A percentile compares a stretch with the other conserved stretches of the same genome.
Conservation (phyloP, 2,113 vertebrate species). For the Sclerurus mexicanus region DNA sequence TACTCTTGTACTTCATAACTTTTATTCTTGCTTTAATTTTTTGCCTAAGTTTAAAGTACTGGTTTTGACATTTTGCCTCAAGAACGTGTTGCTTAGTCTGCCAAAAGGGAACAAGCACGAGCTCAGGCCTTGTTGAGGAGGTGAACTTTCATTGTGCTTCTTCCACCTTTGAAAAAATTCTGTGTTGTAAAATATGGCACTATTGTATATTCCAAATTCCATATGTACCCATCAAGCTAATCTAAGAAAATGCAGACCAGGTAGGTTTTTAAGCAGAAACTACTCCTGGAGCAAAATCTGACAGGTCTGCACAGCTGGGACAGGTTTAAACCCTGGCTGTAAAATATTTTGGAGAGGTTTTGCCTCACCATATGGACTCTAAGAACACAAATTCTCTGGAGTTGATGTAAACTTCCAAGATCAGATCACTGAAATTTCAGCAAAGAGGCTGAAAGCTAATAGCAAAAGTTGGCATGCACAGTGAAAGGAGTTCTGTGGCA, state of each 20-base stretch:
- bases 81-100: neutral
- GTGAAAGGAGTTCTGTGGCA: neutral
- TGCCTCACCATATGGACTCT: neutral
- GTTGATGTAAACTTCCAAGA: neutral
- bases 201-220: neutral
- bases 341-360: neutral
- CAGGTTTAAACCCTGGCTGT: neutral
- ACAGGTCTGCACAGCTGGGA: slow-evolving; percentile 5
- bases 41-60: neutral
- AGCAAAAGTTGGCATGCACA: neutral
- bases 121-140: neutral
- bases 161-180: neutral
- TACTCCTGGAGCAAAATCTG: neutral
- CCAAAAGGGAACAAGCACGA: neutral
- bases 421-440: neutral
- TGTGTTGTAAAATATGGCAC: neutral
- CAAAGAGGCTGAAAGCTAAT: neutral
- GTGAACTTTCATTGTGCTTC: neutral
- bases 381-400: neutral
- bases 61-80: neutral
- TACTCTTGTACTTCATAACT: neutral
- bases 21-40: slow-evolving; percentile 2
- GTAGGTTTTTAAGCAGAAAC: neutral
- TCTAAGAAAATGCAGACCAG: neutral
- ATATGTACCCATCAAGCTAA: neutral